Percentiles rank a stretch among this genome's conserved stretches.
Conservation (phyloP, 2,888 invertebrate species). For the Hetaerina titia region DNA sequence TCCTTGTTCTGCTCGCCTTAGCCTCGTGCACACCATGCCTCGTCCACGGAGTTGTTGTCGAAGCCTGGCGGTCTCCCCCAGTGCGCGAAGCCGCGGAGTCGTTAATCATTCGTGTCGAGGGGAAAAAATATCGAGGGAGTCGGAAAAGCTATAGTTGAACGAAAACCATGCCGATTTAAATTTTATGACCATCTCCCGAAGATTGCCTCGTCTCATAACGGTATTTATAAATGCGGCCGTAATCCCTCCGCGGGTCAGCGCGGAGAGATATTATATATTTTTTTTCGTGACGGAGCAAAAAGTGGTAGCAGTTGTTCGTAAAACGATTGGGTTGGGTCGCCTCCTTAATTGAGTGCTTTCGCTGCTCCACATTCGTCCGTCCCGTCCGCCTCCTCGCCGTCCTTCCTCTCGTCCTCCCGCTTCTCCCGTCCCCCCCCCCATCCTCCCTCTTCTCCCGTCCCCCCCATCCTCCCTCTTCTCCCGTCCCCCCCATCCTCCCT, state of each 20-base stretch:
- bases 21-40: too few relatives aligned
- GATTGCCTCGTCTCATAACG: slow-evolving; percentile 17
- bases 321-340: slow-evolving; percentile 43
- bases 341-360: slow-evolving; percentile 53
- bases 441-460: too few relatives aligned
- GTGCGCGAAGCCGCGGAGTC: neutral
- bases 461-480: neutral
- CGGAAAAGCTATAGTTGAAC: neutral
- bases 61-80: neutral
- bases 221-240: neutral
- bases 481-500: neutral
- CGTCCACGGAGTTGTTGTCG: neutral
- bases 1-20: too few relatives aligned
- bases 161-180: neutral
- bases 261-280: neutral
- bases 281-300: neutral
- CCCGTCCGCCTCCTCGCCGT: neutral
- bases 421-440: neutral
- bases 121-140: too few relatives aligned
- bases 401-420: neutral
- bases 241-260: slow-evolving; percentile 37
- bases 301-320: slow-evolving; percentile 34
- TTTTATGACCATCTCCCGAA: slow-evolving; percentile 32
- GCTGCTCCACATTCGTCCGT: slow-evolving; percentile 48
- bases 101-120: neutral